Evolutionary conservation across 2,888 invertebrate species (phyloP), one percentile per base, ranked within the genome.

Genomic region (Schizaphis graminum): DNA sequence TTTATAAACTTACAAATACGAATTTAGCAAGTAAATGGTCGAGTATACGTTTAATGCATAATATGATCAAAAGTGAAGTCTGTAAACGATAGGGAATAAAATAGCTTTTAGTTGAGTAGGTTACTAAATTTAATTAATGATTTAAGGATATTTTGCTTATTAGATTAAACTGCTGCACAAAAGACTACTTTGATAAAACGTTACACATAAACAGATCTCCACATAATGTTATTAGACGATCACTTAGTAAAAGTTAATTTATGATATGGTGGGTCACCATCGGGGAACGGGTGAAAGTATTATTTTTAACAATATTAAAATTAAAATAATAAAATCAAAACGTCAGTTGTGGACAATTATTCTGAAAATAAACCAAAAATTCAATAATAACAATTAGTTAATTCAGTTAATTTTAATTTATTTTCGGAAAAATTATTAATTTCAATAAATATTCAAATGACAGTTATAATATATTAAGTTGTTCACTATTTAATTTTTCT

Each of bases 131-230:
- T 47, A 47, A 44, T 91, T 91, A n/a, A 47, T 86, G 57, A 49
- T 61, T 61, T 87, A 61, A 61, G 47, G 47, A 16, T 49, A 92
- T 87, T 87, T 92, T n/a, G 3, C 53, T 86, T 57, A 86, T 91
- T 86, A 86, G 47, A 57, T 86, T 86, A 35, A 28, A 57, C 86
- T 91, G 16, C 26, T 56, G 47, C 53, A 35, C 67, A 86, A 86
- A 47, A 91, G 57, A 57, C n/a, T 57, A 91, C 91, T 84, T 41
- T 84, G 28, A 44, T 44, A 85, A 84, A 56, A 61, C 47, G n/a
- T 56, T 61, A 28, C 44, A 35, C 41, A 21, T 26, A 41, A 53
- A 84, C 28, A 86, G 86, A 57, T 56, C 57, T n/a, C 26, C 86
- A 26, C 57, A 35, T 84, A 86, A 91, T 86, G 44, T 57, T 57